A percentile compares a stretch with the other conserved stretches of the same genome.
These are phyloP conservation scores for Pentalonia nigronervosa DNA, from an alignment of 1,140 invertebrate genomes.

Conservation along the genomic window DNA sequence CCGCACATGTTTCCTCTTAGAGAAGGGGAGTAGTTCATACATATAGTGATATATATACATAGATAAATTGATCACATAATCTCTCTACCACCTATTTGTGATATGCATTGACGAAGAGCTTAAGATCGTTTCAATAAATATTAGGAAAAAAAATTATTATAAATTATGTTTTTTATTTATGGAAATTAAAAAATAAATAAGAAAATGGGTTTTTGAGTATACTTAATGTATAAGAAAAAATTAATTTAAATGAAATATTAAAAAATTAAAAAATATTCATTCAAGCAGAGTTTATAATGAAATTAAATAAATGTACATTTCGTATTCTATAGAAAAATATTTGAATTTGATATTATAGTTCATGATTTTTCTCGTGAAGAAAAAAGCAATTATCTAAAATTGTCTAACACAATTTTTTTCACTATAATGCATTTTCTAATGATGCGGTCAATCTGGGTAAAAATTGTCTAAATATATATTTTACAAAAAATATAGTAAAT, in stretches of 20 bases:
- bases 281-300: neutral
- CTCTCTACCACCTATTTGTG: too few species aligned
- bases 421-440: neutral
- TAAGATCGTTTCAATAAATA: too few species aligned
- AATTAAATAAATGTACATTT: neutral
- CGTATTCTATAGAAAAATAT: too few species aligned
- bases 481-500: neutral
- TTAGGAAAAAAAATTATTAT: too few species aligned
- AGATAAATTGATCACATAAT: too few species aligned
- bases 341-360: neutral
- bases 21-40: too few species aligned
- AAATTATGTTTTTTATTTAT: conserved; percentile 32
- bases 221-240: neutral
- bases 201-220: neutral
- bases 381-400: neutral
- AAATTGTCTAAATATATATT: neutral
- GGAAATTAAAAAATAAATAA: conserved; percentile 8
- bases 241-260: neutral
- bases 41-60: too few species aligned
- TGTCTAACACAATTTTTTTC: neutral
- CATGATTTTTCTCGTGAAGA: too few species aligned
- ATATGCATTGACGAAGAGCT: too few species aligned
- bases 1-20: too few species aligned
- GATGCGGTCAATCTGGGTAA: neutral
- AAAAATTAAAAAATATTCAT: neutral